Evolutionary conservation across 2,113 vertebrate genomes (phyloP).

Genomic region (Ceyx margarethae): DNA sequence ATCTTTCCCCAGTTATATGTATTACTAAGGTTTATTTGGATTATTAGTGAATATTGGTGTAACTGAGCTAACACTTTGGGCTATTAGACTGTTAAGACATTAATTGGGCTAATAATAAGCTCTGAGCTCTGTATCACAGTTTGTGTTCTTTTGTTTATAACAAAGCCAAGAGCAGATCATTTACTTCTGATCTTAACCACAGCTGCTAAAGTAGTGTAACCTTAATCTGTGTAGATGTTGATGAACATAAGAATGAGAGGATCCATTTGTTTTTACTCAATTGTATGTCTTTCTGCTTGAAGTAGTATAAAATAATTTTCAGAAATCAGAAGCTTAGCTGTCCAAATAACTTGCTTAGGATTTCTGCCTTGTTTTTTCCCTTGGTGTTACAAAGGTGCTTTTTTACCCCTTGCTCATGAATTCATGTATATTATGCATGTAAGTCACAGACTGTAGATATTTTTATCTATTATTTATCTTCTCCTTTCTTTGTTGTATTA

Average conservation of each 20-base stretch:
- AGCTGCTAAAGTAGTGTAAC: neutral
- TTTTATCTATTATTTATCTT: slow-evolving; percentile 51
- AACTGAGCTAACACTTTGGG: neutral
- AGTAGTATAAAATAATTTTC: neutral
- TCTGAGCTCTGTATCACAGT: neutral
- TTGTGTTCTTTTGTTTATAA: neutral
- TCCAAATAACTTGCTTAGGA: neutral
- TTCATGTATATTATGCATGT: slow-evolving; percentile 8
- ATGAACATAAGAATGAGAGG: neutral
- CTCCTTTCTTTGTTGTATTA: slow-evolving; percentile 11
- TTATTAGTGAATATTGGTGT: neutral
- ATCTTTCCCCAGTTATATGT: neutral
- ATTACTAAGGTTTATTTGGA: neutral
- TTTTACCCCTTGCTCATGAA: neutral
- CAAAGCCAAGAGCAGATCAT: neutral
- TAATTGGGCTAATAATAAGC: neutral
- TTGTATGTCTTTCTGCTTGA: neutral
- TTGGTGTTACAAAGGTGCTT: neutral
- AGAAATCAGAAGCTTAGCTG: neutral
- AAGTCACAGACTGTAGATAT: slow-evolving; percentile 13
- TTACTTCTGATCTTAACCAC: neutral
- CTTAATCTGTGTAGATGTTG: neutral
- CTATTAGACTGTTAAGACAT: neutral
- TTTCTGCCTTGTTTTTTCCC: neutral
- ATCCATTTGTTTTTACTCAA: fast-evolving